phyloP scores from a whole-genome alignment of 2,113 vertebrate species.

The Prochilodus magdalenae region DNA sequence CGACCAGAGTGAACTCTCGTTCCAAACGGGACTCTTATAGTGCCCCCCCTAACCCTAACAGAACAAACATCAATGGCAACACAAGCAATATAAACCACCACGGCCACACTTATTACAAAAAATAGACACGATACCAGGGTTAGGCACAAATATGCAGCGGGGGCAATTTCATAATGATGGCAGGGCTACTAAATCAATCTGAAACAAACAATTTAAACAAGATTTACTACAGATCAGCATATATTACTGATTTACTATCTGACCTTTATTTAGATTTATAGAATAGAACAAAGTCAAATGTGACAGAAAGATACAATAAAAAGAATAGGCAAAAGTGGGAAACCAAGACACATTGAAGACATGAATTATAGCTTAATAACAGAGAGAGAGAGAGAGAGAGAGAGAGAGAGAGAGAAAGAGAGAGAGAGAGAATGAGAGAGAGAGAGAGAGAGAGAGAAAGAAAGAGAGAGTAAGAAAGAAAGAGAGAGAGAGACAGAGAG shows the following conservation, averaged over 20 bases:
- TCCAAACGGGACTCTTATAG: background rate
- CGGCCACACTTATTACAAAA: background rate
- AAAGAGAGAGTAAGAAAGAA: too few relatives aligned
- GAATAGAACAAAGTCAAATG: background rate
- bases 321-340: background rate
- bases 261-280: background rate
- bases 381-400: background rate
- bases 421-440: too few relatives aligned
- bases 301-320: background rate
- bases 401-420: too few relatives aligned
- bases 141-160: background rate
- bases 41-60: slow-evolving; percentile 1
- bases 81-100: background rate
- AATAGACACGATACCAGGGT: background rate
- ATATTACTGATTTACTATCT: too few relatives aligned
- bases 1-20: background rate
- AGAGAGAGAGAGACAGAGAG: too few relatives aligned
- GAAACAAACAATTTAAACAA: background rate
- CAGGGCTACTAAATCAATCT: background rate
- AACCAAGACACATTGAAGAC: background rate
- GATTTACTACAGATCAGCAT: background rate
- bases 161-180: background rate
- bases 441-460: too few relatives aligned
- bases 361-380: background rate
- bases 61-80: background rate